Evolutionary conservation across 2,113 vertebrate genomes (phyloP), one percentile per base, ranked within the genome.

Genomic region (Miniopterus natalensis): DNA sequence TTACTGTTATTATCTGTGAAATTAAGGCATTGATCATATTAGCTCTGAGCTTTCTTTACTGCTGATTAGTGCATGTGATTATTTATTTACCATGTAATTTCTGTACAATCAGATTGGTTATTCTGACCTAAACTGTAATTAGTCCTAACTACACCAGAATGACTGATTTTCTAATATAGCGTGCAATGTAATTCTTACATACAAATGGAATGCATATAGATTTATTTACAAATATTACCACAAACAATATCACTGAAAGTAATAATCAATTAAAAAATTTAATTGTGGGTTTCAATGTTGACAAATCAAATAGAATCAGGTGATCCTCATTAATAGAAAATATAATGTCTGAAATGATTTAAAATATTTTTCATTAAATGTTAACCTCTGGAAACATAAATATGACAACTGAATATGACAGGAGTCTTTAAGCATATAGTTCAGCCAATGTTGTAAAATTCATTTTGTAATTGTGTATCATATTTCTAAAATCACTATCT

Each of bases 81-180:
- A 86, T 42, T 77, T 71, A 86, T 42, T 87, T 80, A 63, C 8
- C 6, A 87, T 86, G 18, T 49, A 75, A 90, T 95, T 90, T 65
- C 29, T 77, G 5, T 29, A 84, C 11, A 78, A 71, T 78, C 7
- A 61, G 42, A 47, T 53, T 92, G 27, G 1, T 45, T 61, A 70
- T 57, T 95, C 51, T 77, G 15, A 42, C 77, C 14, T 63, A 66
- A 36, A 57, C 6, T 83, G 8, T 65, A 18, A 83, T 63, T 87
- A 49, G 12, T 8, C 36, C 14, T 77, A 90, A 81, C 57, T 71
- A 80, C 0, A 55, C 63, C 25, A 70, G 3, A 15, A 14, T 59
- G 5, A 45, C 29, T 66, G n/a, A 21, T 92, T 95, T 86, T 81
- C 36, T 31, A 75, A 27, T 75, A 85, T 51, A 47, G 27, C 4